Conservation (phyloP, 2,888 invertebrate species). For the Eupithecia inturbata region DNA sequence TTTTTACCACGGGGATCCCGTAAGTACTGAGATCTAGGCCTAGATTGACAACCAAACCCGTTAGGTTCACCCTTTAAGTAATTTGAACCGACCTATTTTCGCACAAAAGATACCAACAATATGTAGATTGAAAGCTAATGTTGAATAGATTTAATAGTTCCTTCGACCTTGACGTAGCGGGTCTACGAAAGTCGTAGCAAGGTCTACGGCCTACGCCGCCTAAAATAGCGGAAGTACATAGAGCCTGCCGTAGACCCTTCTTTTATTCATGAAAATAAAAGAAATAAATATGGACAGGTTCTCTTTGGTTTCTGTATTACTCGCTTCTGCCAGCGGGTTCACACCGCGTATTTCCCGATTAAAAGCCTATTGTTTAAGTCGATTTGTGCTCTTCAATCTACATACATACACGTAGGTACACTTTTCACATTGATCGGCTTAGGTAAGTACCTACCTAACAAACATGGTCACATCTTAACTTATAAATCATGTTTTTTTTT, state of each 20-base stretch:
- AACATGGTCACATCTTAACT: too few species aligned
- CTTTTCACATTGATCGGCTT: too few species aligned
- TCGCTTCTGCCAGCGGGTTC: too few species aligned
- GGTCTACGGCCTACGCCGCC: slow-evolving; percentile 37
- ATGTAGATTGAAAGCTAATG: slow-evolving; percentile 55
- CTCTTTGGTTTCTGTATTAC: not conserved
- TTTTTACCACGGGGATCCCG: too few species aligned
- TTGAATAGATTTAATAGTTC: slow-evolving; percentile 61
- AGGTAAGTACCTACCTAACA: too few species aligned
- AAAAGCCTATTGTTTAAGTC: too few species aligned
- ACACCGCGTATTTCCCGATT: too few species aligned
- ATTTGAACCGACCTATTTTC: slow-evolving; percentile 68
- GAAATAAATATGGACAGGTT: not conserved
- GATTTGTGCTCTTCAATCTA: too few species aligned
- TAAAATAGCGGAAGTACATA: slow-evolving; percentile 21
- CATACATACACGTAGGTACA: not conserved
- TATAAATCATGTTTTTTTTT: too few species aligned
- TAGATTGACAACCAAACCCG: too few species aligned
- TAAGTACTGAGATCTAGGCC: too few species aligned
- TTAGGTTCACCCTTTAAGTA: too few species aligned
- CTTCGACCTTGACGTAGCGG: slow-evolving; percentile 60
- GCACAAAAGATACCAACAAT: slow-evolving; percentile 72
- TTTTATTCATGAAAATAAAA: not conserved
- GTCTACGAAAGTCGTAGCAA: slow-evolving; percentile 57
- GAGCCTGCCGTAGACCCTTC: not conserved